Evolutionary conservation across 2,888 invertebrate genomes (phyloP), one percentile per base, ranked within the genome.

Genomic region (Tipula vernalis): DNA sequence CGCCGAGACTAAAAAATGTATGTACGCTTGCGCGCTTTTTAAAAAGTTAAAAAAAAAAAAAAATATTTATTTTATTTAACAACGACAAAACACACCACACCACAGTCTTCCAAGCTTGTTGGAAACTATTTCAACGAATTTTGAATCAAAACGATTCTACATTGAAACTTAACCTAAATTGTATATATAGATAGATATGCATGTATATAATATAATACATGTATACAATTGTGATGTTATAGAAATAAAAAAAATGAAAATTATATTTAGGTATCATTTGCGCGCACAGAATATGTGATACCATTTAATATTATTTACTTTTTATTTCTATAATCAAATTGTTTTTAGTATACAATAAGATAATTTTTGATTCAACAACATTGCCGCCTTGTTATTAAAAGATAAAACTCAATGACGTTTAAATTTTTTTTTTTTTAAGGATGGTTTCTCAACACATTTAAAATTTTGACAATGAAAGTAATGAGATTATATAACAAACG

Each of bases 31-130:
- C 84, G 84, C 84, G 84, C 13, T 84, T 84, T 84, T 84, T 13
- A 36, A 36, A 28, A 28, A 84, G 13, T 84, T 36, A n/a, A 18
- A 28, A 28, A 28, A 28, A 51, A 51, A 51, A 44, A 51, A 15
- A 71, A 10, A 71, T 84, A 13, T 13, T 41, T 84, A 41, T 84
- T 84, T 84, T 41, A 39, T 39, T 84, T 84, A 84, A 39, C 39
- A 71, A 71, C 71, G 39, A 41, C 36, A 28, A 44, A 71, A 18
- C 71, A 28, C 36, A 86, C 86, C 83, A 44, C 39, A 44, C 86
- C 83, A 44, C 39, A 44, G 86, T 86, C 57, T 86, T 41, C 71
- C 41, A 41, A 71, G 86, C 86, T 86, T 86, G 86, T 86, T 86
- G 39, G 71, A 39, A 86, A 86, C 86, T 86, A 86, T 36, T 86